Evolutionary conservation across 2,888 invertebrate genomes (phyloP), one percentile per base, ranked within the genome.

Genomic region (Stenolophus ochropezus): DNA sequence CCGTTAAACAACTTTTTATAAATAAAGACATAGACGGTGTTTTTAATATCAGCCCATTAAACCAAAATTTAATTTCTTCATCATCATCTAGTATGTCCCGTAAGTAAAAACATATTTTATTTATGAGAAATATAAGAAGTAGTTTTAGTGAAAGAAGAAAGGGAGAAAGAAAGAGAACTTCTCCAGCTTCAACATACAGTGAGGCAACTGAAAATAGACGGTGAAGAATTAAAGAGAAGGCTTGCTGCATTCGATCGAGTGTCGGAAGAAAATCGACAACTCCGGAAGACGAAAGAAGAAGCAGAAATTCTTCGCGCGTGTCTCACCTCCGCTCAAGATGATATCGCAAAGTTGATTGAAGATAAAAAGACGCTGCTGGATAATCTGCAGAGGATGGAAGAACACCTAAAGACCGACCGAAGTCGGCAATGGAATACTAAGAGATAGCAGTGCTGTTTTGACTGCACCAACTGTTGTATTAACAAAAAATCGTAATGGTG

Each of bases 361-460:
- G 96, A 96, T 86, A 96, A 96, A 86, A 92, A 92, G 84, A 92
- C 92, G 69, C 89, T 96, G 71, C 87, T 96, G 83, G 94, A 96
- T 82, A 92, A 94, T 49, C 91, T 96, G 83, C 91, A 92, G 49
- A 90, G 91, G 21, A 88, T 96, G 83, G 94, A 95, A 90, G 94
- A 89, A 83, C 91, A 91, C 83, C 84, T 89, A 49, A 85, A 88
- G 53, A 84, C 85, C 11, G 88, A 88, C 74, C 85, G 88, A 75
- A 87, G 87, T 74, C 86, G 88, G 77, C 88, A 88, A 82, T 91
- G 91, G 90, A 92, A 91, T 83, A 91, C 90, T 84, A 92, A 91
- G 84, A 93, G 93, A 92, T 93, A 93, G 93, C 93, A 93, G 86
- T 91, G 93, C 88, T 93, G 93, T 88, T 93, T 93, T 88, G 92